Evolutionary conservation across 2,113 vertebrate genomes (phyloP).

Genomic region (Zeus faber): DNA sequence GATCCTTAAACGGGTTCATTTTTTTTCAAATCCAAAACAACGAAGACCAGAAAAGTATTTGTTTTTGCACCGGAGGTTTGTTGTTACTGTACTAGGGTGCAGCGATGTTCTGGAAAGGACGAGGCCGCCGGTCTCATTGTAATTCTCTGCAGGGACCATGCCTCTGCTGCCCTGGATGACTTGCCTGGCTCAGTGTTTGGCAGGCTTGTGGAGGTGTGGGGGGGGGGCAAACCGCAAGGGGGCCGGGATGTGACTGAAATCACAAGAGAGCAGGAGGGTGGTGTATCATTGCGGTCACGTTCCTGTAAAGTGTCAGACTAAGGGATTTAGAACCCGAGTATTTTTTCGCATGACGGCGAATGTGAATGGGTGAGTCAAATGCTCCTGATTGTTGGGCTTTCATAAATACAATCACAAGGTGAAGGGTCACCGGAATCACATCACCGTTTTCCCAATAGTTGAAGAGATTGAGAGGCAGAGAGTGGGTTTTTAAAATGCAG

Average conservation of each 20-base stretch:
- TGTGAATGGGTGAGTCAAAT: slow-evolving; percentile 19
- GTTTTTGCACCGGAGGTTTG: no score
- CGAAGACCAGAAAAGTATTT: no score
- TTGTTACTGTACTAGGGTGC: slow-evolving; percentile 44
- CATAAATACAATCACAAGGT: slow-evolving; percentile 29
- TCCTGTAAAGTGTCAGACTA: slow-evolving; percentile 33
- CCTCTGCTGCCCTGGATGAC: slow-evolving; percentile 58
- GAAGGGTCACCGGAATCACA: slow-evolving; percentile 25
- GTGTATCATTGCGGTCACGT: slow-evolving; percentile 59
- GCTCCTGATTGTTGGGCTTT: slow-evolving; percentile 32
- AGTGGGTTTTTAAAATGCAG: slow-evolving; percentile 24
- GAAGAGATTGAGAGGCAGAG: slow-evolving; percentile 29
- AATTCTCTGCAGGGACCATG: slow-evolving; percentile 67
- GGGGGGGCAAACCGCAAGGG: slow-evolving; percentile 46
- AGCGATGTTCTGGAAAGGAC: slow-evolving; percentile 42
- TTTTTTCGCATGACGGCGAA: slow-evolving; percentile 21
- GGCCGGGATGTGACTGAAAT: slow-evolving; percentile 73
- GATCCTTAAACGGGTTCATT: no score
- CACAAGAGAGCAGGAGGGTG: slow-evolving; percentile 60
- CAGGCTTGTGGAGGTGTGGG: slow-evolving; percentile 58
- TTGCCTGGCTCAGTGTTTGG: slow-evolving; percentile 67
- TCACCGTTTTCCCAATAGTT: slow-evolving; percentile 23
- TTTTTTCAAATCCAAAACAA: no score
- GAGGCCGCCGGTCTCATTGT: slow-evolving; percentile 61
- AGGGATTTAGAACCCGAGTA: slow-evolving; percentile 32